Percentiles rank a stretch among this genome's conserved stretches.
Evolutionary conservation across 2,113 vertebrate species (phyloP).

Genomic region (Eptesicus fuscus): DNA sequence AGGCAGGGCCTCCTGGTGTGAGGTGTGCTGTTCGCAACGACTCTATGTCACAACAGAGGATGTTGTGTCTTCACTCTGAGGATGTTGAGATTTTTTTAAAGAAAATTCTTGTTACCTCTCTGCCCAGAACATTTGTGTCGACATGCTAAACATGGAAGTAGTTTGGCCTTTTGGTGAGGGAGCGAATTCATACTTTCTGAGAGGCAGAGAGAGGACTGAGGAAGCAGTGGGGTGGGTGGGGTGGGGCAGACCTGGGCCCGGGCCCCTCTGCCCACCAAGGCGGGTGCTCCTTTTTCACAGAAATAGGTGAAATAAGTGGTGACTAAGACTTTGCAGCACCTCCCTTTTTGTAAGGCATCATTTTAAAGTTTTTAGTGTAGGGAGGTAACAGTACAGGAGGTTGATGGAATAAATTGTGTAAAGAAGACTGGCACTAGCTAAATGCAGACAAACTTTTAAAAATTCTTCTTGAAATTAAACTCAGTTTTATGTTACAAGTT

Average conservation of each 20-base stretch:
- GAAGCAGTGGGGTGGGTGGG: no score
- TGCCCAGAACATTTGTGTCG: background rate
- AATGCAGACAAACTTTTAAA: background rate
- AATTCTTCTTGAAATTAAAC: background rate
- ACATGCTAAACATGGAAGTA: background rate
- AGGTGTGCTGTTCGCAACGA: background rate
- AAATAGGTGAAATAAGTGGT: background rate
- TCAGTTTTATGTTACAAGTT: constrained; percentile 34
- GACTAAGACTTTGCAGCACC: background rate
- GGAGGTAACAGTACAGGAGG: no score
- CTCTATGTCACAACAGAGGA: background rate
- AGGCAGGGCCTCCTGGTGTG: no score
- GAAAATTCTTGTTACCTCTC: background rate
- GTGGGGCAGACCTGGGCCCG: no score
- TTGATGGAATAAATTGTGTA: background rate
- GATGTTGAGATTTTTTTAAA: constrained; percentile 29
- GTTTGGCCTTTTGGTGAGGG: background rate
- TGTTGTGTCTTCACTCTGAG: background rate
- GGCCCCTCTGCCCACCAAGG: background rate
- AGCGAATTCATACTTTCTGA: background rate
- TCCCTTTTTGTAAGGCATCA: background rate
- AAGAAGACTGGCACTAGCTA: background rate
- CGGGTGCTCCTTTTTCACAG: background rate
- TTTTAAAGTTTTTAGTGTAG: background rate
- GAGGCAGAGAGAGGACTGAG: background rate